These are phyloP conservation scores for Decapterus maruadsi DNA, from an alignment of 2,797 vertebrate genomes.

Conservation along the genomic window DNA sequence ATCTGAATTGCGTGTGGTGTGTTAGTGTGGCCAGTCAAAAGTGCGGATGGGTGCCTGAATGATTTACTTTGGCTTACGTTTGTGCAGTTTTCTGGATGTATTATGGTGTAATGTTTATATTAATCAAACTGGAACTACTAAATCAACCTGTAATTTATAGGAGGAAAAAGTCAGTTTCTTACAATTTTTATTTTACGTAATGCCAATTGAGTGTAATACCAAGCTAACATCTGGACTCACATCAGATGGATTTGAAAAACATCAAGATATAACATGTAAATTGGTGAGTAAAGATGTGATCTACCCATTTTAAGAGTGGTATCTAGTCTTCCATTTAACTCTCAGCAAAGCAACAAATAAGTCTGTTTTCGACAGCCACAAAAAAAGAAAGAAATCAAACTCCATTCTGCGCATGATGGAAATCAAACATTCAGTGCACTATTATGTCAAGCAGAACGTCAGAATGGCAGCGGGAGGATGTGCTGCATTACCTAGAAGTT, in stretches of 20 bases:
- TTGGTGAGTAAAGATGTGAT: background rate
- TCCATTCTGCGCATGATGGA: slow-evolving; percentile 1
- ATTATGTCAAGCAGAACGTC: slow-evolving; percentile 32
- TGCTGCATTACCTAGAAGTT: slow-evolving; percentile 55
- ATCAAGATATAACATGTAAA: background rate
- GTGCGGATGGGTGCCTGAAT: background rate
- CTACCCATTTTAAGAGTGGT: background rate
- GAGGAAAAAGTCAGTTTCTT: background rate
- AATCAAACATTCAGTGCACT: slow-evolving; percentile 16
- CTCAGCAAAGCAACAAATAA: slow-evolving; percentile 10
- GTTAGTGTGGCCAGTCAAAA: background rate
- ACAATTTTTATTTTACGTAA: background rate
- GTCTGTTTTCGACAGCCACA: background rate
- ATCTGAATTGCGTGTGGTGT: background rate
- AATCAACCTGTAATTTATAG: no score
- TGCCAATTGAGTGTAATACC: background rate
- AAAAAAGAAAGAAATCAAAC: background rate
- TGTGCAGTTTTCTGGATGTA: no score
- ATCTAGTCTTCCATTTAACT: background rate
- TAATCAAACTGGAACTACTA: background rate
- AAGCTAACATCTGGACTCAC: background rate
- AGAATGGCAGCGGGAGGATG: slow-evolving; percentile 39
- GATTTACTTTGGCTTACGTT: no score
- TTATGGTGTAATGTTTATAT: background rate
- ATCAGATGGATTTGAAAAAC: background rate